A percentile compares a stretch with the other conserved stretches of the same genome.
Conservation (phyloP, 2,113 vertebrate species). For the Chelonoidis abingdonii region DNA sequence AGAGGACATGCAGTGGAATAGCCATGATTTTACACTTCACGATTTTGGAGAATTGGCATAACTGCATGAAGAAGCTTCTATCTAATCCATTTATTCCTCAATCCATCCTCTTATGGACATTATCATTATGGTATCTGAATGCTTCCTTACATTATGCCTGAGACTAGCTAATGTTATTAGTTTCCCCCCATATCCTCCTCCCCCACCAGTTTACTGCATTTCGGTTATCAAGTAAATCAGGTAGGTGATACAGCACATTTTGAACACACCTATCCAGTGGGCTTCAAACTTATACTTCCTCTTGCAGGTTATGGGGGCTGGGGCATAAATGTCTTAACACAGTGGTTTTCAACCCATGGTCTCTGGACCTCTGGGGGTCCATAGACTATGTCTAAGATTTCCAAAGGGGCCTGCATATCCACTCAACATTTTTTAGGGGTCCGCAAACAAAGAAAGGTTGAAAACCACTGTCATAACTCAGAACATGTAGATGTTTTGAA, state of each 20-base stretch:
- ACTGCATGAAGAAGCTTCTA: rapidly evolving
- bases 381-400: neutral
- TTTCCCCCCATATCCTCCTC: rapidly evolving
- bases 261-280: neutral
- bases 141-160: rapidly evolving
- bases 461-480: no score
- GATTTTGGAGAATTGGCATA: neutral
- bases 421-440: neutral
- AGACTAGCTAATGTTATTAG: neutral
- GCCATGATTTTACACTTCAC: neutral
- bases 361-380: neutral
- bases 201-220: neutral
- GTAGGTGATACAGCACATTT: neutral
- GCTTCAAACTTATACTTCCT: neutral
- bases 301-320: neutral
- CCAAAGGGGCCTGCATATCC: neutral
- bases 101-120: neutral
- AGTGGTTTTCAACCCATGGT: neutral
- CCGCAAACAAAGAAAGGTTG: neutral
- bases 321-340: neutral
- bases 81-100: neutral
- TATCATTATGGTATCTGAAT: rapidly evolving
- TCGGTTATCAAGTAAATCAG: neutral
- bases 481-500: neutral
- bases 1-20: neutral